Base-by-base conservation (phyloP, 1,140 invertebrate species). In the Penaeus indicus region DNA sequence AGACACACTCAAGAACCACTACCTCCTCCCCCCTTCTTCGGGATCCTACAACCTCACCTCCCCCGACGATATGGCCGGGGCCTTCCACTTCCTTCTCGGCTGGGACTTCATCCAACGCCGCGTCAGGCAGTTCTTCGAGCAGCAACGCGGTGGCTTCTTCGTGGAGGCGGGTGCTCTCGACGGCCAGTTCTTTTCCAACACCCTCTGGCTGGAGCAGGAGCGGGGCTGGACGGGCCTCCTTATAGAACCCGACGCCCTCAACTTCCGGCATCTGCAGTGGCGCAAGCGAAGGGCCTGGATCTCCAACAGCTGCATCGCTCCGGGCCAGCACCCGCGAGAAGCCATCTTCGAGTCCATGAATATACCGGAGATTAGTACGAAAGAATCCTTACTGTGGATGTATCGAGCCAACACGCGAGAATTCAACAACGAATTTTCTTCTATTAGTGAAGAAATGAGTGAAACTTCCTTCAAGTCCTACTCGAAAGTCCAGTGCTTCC, bases 401-500 rank as follows among this genome's bases (percentile, higher is more conserved):
- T 38, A 78, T 8, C 81, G 78, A 21, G 7, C 42, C 3, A 19
- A 22, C 13, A n/a, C n/a, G 61, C 16, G 84, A 27, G 10, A 18
- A n/a, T 8, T 21, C 18, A n/a, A 61, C 27, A 84, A 69, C 19
- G 69, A 79, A 1, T 25, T 32, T 3, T 22, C 81, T 3, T 38
- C 38, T 11, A 22, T 88, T 3, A 78, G 54, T 25, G 81, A 84
- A 16, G 22, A 22, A 10, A 18, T 84, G 13, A 21, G 75, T 1
- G 4, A 19, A 3, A 2, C 38, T n/a, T 75, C 86, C 18, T 54
- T 38, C 7, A 78, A 84, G n/a, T 72, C 81, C 16, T 88, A 84
- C 47, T 79, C 69, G 13, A 94, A 95, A 90, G 95, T 97, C 79
- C 96, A 96, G 92, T 97, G 96, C 93, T 96, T 97, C 92, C 96